These are phyloP conservation scores for Asbolus verrucosus DNA, from an alignment of 1,140 invertebrate genomes.

Conservation along the genomic window DNA sequence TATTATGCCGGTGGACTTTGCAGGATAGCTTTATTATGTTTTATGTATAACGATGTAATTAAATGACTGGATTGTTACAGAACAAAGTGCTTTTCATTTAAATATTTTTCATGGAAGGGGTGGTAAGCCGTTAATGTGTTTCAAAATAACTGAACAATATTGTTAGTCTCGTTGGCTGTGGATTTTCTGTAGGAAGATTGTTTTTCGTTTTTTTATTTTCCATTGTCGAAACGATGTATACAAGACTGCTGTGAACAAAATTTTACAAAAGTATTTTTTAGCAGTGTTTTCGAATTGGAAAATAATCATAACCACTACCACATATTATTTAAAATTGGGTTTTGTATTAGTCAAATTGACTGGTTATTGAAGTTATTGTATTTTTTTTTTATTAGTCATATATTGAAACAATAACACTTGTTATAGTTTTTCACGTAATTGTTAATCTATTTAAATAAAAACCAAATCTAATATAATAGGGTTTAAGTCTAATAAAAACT, in stretches of 20 bases:
- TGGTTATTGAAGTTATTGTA: constrained; percentile 19
- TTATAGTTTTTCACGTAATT: constrained; percentile 42
- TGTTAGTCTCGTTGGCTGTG: constrained; percentile 43
- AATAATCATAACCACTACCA: background rate
- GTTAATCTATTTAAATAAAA: constrained; percentile 33
- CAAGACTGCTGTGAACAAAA: constrained; percentile 32
- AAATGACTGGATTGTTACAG: constrained; percentile 33
- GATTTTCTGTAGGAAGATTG: constrained; percentile 41
- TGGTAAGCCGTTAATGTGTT: constrained; percentile 24
- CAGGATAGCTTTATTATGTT: constrained; percentile 12
- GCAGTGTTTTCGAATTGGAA: constrained; percentile 26
- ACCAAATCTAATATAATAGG: constrained; percentile 31
- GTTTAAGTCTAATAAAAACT: constrained; percentile 37
- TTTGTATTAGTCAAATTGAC: constrained; percentile 28
- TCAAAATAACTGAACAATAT: constrained; percentile 31
- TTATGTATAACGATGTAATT: no score
- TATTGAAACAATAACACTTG: constrained; percentile 34
- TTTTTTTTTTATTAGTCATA: constrained; percentile 35
- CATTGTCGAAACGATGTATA: constrained; percentile 2
- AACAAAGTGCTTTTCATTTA: constrained; percentile 28
- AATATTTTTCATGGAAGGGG: background rate
- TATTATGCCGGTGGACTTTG: background rate
- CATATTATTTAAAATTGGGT: constrained; percentile 7
- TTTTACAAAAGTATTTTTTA: constrained; percentile 29
- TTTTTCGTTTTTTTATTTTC: constrained; percentile 29